phyloP scores from a whole-genome alignment of 2,113 vertebrate species.

The Callipepla californica region DNA sequence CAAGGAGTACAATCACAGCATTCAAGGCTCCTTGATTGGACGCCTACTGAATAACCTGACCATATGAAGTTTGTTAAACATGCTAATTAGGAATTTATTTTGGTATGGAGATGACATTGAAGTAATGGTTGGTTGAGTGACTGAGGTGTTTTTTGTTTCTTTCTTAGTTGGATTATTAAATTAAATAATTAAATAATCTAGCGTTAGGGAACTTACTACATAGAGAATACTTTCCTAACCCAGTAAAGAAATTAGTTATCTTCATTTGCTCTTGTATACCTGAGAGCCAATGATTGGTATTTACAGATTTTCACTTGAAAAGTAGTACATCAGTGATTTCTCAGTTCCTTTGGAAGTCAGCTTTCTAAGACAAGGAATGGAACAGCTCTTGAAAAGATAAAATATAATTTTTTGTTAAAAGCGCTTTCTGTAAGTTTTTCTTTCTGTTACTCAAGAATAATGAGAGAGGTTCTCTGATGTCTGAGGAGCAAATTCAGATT shows the following conservation, averaged over 20 bases:
- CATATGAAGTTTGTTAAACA: neutral
- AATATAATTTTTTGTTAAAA: neutral
- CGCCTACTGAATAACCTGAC: neutral
- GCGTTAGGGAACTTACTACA: neutral
- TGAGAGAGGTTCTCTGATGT: conserved; percentile 39
- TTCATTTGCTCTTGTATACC: neutral
- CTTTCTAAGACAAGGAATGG: conserved; percentile 42
- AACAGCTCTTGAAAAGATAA: conserved; percentile 23
- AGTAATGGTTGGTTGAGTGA: neutral
- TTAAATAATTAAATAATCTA: neutral
- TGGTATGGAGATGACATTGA: neutral
- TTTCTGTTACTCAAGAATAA: conserved; percentile 66
- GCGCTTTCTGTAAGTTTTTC: conserved; percentile 19
- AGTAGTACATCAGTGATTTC: conserved; percentile 51
- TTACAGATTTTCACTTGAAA: conserved; percentile 41
- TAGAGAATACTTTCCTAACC: neutral
- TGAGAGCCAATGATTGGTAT: conserved; percentile 39
- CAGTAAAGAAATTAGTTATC: neutral
- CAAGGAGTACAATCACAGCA: neutral
- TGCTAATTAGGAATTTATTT: neutral
- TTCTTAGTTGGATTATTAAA: neutral
- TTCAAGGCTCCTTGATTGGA: neutral
- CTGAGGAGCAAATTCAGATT: neutral
- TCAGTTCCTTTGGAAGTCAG: conserved; percentile 63
- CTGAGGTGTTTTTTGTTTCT: neutral